Evolutionary conservation across 2,888 invertebrate genomes (phyloP), one percentile per base, ranked within the genome.

Genomic region (Tortricodes alternella): DNA sequence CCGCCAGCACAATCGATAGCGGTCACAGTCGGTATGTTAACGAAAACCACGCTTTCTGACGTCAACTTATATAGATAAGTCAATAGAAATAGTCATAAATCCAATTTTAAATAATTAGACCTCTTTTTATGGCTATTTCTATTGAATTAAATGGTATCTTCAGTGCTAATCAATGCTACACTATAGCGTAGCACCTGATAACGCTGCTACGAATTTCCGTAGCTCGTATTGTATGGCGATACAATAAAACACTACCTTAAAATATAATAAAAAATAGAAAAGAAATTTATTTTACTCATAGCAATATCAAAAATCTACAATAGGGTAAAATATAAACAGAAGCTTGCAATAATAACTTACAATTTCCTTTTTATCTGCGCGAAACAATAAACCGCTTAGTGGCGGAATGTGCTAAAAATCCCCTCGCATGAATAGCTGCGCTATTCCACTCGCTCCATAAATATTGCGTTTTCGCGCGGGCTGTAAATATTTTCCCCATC

Each of bases 401-500:
- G 67, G 63, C 65, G 53, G 68, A 66, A 69, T 61, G 61, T 58
- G 62, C 59, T 51, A 49, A 61, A 61, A 67, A 63, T 70, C 74
- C 69, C 76, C 73, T 76, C 67, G 63, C 69, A 66, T 67, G 71
- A 72, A 67, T 67, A 60, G 65, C 65, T 63, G 61, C 73, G 66
- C 72, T 80, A 75, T 78, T 79, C 74, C 77, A 71, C 71, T 67
- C 66, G 69, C 71, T 79, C 72, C 80, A 85, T 85, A 85, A 86
- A 87, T 83, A 83, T 80, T 76, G 68, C 83, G 79, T 80, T 85
- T 84, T 79, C 77, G 67, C 78, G 71, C 72, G 68, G 74, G 68
- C 78, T 83, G 80, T 88, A 85, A 86, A 89, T 86, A 88, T 86
- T 85, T 85, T 84, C 81, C 79, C 83, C 78, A 80, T 83, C 78